Conservation (phyloP, 2,113 vertebrate species). For the Meriones unguiculatus region DNA sequence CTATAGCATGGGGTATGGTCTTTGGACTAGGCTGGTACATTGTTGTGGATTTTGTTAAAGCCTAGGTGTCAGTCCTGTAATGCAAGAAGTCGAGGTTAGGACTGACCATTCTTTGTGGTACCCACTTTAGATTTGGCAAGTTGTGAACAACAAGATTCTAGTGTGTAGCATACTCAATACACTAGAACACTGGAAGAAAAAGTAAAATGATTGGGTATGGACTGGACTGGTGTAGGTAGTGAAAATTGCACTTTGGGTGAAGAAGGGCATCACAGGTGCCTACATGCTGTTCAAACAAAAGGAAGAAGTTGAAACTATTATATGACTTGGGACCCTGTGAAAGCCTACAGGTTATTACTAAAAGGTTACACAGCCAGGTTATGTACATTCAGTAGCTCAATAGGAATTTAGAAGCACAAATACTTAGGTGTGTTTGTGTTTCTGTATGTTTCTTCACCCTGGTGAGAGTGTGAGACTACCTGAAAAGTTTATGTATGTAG, state of each 20-base stretch:
- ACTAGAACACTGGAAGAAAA: not conserved
- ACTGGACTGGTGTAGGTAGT: not conserved
- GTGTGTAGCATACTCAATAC: not conserved
- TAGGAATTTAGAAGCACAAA: not conserved
- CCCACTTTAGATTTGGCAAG: not conserved
- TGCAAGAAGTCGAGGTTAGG: not conserved
- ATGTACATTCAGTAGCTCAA: not conserved
- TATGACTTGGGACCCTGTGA: not conserved
- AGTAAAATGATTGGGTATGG: not conserved
- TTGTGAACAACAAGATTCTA: not conserved
- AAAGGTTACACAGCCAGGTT: not conserved
- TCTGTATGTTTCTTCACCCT: not conserved
- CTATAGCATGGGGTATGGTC: too few species aligned
- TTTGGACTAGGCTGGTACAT: accelerated
- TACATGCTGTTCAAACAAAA: not conserved
- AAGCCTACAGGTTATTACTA: not conserved
- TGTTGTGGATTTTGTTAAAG: too few species aligned
- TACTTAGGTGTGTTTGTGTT: not conserved
- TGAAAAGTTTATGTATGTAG: too few species aligned
- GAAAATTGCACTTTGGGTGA: not conserved
- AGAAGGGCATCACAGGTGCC: too few species aligned
- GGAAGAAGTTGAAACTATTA: not conserved
- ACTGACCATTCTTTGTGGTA: not conserved
- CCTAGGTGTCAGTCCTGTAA: not conserved
- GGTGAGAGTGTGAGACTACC: not conserved